Evolutionary conservation across 2,797 vertebrate genomes (phyloP), one percentile per base, ranked within the genome.

Genomic region (Pseudochirops cupreus): DNA sequence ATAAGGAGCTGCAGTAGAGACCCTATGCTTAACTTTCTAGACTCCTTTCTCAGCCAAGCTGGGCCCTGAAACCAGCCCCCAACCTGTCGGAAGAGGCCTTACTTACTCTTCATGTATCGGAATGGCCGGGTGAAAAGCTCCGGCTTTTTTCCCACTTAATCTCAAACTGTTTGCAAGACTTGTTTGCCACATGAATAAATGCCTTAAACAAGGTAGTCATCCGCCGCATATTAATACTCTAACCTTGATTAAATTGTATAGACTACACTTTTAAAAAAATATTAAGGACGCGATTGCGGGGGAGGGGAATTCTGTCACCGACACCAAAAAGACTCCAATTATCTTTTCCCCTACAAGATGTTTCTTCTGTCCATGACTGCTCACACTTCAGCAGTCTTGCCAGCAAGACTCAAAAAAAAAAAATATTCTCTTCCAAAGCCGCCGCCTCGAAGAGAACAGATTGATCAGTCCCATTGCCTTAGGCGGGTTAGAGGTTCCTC

Each of bases 281-380:
- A 95, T 14, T 1, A 24, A 93, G 95, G 94, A 98, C 97, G 96
- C 95, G 96, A 96, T 97, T 96, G 98, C 98, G 98, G 98, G 98
- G 98, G 98, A 98, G 98, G 98, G 98, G 98, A 95, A 97, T 98
- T 98, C 98, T 98, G 98, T 98, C 98, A 97, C 97, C 97, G 97
- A 98, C 98, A 98, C 98, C 98, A 98, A 98, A 98, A 98, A 98
- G 98, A 97, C 98, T 98, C 98, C 98, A 98, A 99, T 98, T 99
- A 99, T 99, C 98, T 98, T 98, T 98, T 98, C 98, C 98, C 98
- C 98, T 98, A 98, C 99, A 99, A 99, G 99, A 99, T 98, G 99
- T 98, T 99, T 99, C 98, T 99, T 98, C 98, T 98, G 99, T 98
- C 98, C 98, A 98, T 98, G 99, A 99, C 99, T 99, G 99, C 98